These are phyloP conservation scores for Elmis aenea DNA, from an alignment of 2,888 invertebrate genomes.

Conservation along the genomic window DNA sequence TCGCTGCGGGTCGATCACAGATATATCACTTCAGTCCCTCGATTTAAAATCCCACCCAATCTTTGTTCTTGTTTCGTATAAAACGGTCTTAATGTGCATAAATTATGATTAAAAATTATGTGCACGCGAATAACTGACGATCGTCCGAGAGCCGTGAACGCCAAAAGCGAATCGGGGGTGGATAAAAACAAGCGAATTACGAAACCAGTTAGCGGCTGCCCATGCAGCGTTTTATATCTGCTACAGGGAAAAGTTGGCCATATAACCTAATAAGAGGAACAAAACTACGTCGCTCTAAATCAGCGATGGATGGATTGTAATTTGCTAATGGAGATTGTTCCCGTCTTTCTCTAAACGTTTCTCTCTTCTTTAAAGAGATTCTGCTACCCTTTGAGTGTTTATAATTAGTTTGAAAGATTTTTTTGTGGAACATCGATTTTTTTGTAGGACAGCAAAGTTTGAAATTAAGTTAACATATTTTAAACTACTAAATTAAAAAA, in stretches of 20 bases:
- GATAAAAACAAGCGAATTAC: conserved; percentile 34
- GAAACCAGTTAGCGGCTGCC: conserved; percentile 33
- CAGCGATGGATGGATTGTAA: conserved; percentile 40
- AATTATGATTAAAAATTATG: no score
- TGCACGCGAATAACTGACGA: no score
- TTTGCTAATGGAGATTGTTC: conserved; percentile 39
- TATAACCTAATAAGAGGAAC: conserved; percentile 28
- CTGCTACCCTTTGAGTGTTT: no score
- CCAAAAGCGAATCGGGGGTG: conserved; percentile 21
- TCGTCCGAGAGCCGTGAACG: no score
- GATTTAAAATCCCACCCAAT: conserved; percentile 14
- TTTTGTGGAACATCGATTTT: no score
- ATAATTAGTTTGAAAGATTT: no score
- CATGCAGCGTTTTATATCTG: conserved; percentile 28
- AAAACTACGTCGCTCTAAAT: conserved; percentile 32
- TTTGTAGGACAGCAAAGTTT: no score
- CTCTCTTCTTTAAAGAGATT: conserved; percentile 3
- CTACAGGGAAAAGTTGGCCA: conserved; percentile 21
- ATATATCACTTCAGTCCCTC: conserved; percentile 32
- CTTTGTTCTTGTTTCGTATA: no score
- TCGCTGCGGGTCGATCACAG: conserved; percentile 30
- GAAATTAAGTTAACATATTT: no score
- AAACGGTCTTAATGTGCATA: no score
- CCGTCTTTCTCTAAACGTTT: conserved; percentile 10
- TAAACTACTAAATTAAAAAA: no score